phyloP scores from a whole-genome alignment of 2,888 invertebrate genomes.

The Pterobdella sp. region DNA sequence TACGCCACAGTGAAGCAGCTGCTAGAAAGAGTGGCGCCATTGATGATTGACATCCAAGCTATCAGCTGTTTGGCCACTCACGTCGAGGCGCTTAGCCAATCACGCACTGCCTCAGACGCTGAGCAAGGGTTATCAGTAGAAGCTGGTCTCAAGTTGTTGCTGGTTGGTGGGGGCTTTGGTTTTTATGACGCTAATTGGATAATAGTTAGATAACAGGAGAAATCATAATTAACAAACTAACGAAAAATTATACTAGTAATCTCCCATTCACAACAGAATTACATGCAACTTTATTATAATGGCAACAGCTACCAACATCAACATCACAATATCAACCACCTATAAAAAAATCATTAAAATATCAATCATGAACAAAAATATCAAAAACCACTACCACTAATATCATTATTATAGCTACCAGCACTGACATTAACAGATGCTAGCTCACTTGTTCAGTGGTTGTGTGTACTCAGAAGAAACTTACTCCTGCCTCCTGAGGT shows the following conservation, averaged over 20 bases:
- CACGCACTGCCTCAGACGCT: conserved; percentile 39
- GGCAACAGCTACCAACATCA: too few relatives aligned
- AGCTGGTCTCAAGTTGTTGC: conserved; percentile 76
- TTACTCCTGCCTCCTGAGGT: conserved; percentile 65
- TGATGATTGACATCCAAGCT: conserved; percentile 86
- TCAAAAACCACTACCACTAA: not conserved
- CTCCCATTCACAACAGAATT: not conserved
- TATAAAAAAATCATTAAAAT: too few relatives aligned
- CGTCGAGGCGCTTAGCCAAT: conserved; percentile 53
- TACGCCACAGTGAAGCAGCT: conserved; percentile 89
- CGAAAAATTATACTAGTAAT: not conserved
- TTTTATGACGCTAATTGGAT: not conserved
- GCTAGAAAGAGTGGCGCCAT: conserved; percentile 84
- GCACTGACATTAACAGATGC: conserved; percentile 55
- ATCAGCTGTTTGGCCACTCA: conserved; percentile 59
- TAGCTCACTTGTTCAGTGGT: conserved; percentile 84
- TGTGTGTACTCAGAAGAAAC: conserved; percentile 82
- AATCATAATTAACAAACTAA: too few relatives aligned
- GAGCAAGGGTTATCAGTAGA: conserved; percentile 62
- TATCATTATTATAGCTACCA: too few relatives aligned
- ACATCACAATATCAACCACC: too few relatives aligned
- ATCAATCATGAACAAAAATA: too few relatives aligned
- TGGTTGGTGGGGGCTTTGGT: conserved; percentile 55
- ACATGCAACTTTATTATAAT: too few relatives aligned
- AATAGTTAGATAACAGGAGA: not conserved